Conservation (phyloP, 2,888 invertebrate species). For the Clitarchus hookeri region DNA sequence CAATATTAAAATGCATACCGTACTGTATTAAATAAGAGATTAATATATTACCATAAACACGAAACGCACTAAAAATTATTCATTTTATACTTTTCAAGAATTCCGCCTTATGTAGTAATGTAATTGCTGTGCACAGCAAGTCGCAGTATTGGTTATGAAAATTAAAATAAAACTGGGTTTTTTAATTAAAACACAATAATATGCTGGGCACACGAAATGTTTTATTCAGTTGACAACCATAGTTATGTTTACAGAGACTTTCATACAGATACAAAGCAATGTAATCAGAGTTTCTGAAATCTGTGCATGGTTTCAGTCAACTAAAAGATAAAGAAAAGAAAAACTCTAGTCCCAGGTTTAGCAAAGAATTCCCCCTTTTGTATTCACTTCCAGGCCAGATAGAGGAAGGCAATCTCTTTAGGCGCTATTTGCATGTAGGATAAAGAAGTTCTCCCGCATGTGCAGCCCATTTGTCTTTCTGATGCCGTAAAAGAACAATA, state of each 20-base stretch:
- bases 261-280: not conserved
- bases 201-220: too few species aligned
- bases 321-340: not conserved
- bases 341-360: not conserved
- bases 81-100: too few species aligned
- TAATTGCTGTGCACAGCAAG: too few species aligned
- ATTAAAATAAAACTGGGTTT: too few species aligned
- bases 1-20: too few species aligned
- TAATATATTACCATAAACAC: too few species aligned
- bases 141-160: too few species aligned
- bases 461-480: not conserved
- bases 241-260: not conserved
- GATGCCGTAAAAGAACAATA: conserved; percentile 4
- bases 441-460: not conserved
- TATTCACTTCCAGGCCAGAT: not conserved
- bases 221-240: too few species aligned
- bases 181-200: too few species aligned
- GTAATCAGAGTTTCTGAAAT: not conserved
- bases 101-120: too few species aligned
- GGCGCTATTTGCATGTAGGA: not conserved
- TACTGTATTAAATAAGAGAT: too few species aligned
- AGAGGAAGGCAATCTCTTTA: conserved; percentile 7
- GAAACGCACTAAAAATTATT: too few species aligned
- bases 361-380: not conserved
- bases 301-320: not conserved